Base-by-base conservation (phyloP, 2,113 vertebrate genomes). In the Cettia cetti region DNA sequence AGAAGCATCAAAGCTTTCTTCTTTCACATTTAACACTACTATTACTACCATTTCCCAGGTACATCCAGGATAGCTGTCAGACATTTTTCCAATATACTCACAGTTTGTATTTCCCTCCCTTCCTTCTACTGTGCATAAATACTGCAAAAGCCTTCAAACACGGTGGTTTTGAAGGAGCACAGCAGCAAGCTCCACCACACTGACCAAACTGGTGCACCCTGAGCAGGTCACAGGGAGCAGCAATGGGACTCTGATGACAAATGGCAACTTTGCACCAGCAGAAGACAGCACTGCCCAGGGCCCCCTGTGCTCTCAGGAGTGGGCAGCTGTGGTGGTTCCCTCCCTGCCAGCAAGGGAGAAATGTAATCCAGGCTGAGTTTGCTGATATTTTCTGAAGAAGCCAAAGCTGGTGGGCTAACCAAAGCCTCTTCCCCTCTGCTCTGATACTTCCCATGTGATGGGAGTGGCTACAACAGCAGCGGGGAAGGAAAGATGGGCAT, bases 391-490 rank as follows among this genome's bases (percentile, higher is more conserved):
- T 60, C 61, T 54, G 30, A 59, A 78, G 70, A 75, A 70, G 13
- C 10, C 23, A 1, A 15, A 6, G 27, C 22, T 53, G 57, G 16
- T 44, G 44, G 30, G 65, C 35, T 65, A 20, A 81, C 28, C 57
- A 59, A 30, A 24, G 3, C 20, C 39, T 60, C 49, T 42, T 31
- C 28, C 18, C 11, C 44, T 27, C 37, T 71, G 31, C 14, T 60
- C 28, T 44, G 11, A 2, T 16, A 7, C 12, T 53, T 23, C 59
- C 28, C 20, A n/a, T 63, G 44, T 0, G 0, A 35, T 5, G 21
- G 50, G 16, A 57, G 47, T 53, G 42, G 20, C 31, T 70, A 42
- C 72, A 40, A 17, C 4, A 79, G 30, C 7, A 10, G 19, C 45
- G 47, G 7, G 70, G 42, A 44, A 65, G 24, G 40, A 42, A 72